Conservation (phyloP, 2,797 vertebrate species). For the Coilia nasus region DNA sequence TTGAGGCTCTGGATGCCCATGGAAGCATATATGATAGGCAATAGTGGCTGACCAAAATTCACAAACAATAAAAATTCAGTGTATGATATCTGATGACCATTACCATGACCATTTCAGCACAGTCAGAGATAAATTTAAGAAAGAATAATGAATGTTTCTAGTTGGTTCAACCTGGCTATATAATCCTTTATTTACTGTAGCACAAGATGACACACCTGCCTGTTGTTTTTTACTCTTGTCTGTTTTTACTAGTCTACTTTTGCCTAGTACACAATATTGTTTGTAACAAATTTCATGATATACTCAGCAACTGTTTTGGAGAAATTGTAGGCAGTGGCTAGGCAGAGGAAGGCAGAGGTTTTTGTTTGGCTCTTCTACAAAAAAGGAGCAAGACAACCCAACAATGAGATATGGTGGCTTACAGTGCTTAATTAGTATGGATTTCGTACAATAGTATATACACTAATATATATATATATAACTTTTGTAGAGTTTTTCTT, state of each 20-base stretch:
- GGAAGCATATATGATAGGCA: not conserved
- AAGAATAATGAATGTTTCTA: not conserved
- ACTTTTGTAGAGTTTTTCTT: too few species aligned
- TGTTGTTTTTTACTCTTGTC: conserved; percentile 18
- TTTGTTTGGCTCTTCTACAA: not conserved
- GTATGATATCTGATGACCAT: too few species aligned
- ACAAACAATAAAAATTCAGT: not conserved
- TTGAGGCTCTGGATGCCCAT: not conserved
- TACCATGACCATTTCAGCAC: too few species aligned
- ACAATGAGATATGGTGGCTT: not conserved
- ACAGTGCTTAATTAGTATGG: conserved; percentile 1
- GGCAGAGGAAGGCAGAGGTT: not conserved
- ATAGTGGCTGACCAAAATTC: not conserved
- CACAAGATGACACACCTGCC: not conserved
- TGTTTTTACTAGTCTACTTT: conserved; percentile 36
- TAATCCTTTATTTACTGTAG: not conserved
- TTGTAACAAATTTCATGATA: conserved; percentile 55
- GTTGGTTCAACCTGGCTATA: not conserved
- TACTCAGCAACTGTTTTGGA: conserved; percentile 45
- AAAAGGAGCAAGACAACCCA: not conserved
- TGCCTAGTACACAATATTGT: conserved; percentile 46
- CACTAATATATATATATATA: too few species aligned
- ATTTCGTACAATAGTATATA: not conserved
- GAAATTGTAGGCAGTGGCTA: conserved; percentile 26
- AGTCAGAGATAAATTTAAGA: not conserved